A percentile compares a stretch with the other conserved stretches of the same genome.
Evolutionary conservation across 1,140 invertebrate species (phyloP).

Genomic region (Campoletis sonorensis): DNA sequence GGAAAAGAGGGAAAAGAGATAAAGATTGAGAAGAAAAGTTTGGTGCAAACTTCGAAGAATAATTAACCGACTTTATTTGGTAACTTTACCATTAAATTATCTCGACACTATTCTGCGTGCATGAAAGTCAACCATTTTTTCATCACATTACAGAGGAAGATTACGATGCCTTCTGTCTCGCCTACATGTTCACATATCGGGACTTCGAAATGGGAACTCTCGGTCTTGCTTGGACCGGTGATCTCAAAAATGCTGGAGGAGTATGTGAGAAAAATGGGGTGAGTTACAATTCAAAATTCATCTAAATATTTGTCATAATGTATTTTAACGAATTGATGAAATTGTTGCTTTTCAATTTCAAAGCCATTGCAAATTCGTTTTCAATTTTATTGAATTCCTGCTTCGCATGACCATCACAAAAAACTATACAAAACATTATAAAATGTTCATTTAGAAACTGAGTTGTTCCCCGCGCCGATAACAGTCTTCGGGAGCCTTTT

Average conservation of each 20-base stretch:
- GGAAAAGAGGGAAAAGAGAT: not conserved
- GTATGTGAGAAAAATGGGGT: constrained; percentile 96
- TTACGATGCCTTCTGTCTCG: constrained; percentile 98
- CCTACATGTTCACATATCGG: constrained; percentile 99
- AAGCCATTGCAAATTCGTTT: too few relatives aligned
- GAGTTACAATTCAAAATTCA: constrained; percentile 67
- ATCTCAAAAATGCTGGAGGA: constrained; percentile 95
- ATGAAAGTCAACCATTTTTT: constrained; percentile 39
- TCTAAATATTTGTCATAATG: not conserved
- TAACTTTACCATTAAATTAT: constrained; percentile 30
- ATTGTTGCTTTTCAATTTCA: too few relatives aligned
- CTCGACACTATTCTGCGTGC: not conserved
- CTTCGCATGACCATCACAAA: too few relatives aligned
- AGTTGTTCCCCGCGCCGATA: too few relatives aligned
- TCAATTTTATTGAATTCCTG: too few relatives aligned
- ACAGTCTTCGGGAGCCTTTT: too few relatives aligned
- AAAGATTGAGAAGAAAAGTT: not conserved
- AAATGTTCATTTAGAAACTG: too few relatives aligned
- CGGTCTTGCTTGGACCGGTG: constrained; percentile 97
- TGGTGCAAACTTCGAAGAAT: constrained; percentile 6
- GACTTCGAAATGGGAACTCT: constrained; percentile 99
- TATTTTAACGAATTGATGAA: too few relatives aligned
- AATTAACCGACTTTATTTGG: constrained; percentile 4
- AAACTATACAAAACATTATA: too few relatives aligned
- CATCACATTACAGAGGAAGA: constrained; percentile 88